Base-by-base conservation (phyloP, 2,797 vertebrate genomes). In the Spinus olivaceus region DNA sequence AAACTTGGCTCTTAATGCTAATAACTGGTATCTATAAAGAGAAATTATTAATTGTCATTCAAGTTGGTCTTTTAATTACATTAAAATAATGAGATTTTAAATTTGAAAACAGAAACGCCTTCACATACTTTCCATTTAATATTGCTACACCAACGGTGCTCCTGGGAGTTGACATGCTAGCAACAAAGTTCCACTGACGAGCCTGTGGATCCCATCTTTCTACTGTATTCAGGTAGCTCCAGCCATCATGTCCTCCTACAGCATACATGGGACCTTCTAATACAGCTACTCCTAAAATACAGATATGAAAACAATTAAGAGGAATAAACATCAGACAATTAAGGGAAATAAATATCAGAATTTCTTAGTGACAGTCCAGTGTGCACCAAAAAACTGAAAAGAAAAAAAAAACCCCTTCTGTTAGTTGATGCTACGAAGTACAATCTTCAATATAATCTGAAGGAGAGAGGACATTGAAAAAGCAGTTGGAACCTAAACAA, bases 131-230 rank as follows among this genome's bases (percentile, higher is more conserved):
- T 97, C 98, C 98, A 96, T 98, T 99, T 61, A 99, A 98, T 65
- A 99, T 99, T 64, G 99, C 99, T 88, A 99, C 98, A 90, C 99
- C 99, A 88, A 99, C 99, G 28, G 99, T 99, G 97, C 99, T 99
- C 94, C 99, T 98, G 91, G 99, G 99, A 30, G 99, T 99, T 69
- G 99, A 99, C 99, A 99, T 99, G 57, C 99, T 99, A 41, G 99
- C 99, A n/a, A 99, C 99, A 33, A 99, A 99, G 95, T 99, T 99
- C 99, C 99, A 99, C 94, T 99, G 99, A 49, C 99, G 98, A 89
- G 99, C 99, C 96, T 99, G 99, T 50, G 99, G 99, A 96, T 99
- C 99, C 98, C 97, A 99, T 97, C 99, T 98, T 92, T 99, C 99
- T 70, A 99, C 99, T 7, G 99, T 99, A 51, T 99, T 99, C 91